Percentiles rank a stretch among this genome's conserved stretches.
Evolutionary conservation across 2,113 vertebrate genomes (phyloP).

Genomic region (Pachycephala philippinensis): DNA sequence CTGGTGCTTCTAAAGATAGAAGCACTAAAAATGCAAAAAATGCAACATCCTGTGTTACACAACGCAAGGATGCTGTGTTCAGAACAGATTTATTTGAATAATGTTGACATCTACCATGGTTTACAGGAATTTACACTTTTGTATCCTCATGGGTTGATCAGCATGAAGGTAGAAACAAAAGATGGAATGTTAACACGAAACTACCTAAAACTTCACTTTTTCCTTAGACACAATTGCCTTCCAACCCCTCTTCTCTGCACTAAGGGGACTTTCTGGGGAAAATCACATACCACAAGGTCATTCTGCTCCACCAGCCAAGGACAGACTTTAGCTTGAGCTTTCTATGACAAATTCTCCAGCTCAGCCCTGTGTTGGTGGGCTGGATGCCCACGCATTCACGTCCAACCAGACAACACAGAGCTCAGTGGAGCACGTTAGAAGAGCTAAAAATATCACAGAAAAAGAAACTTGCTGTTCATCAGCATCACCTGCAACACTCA

Average conservation of each 20-base stretch:
- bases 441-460: background rate
- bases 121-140: background rate
- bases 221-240: background rate
- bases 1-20: background rate
- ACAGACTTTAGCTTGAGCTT: background rate
- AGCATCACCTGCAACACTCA: background rate
- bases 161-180: background rate
- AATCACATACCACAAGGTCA: accelerated
- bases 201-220: background rate
- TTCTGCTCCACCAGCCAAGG: background rate
- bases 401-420: background rate
- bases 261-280: background rate
- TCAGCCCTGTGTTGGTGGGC: background rate
- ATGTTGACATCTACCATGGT: background rate
- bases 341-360: background rate
- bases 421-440: background rate
- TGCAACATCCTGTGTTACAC: background rate
- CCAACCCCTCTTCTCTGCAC: background rate
- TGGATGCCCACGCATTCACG: background rate
- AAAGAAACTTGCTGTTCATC: background rate
- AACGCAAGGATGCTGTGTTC: background rate
- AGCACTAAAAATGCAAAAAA: background rate
- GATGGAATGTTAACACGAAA: background rate
- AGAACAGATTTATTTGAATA: background rate
- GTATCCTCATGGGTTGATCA: background rate